A percentile compares a stretch with the other conserved stretches of the same genome.
These are phyloP conservation scores for Sabatieria punctata DNA, from an alignment of 2,888 invertebrate species.

Conservation along the genomic window DNA sequence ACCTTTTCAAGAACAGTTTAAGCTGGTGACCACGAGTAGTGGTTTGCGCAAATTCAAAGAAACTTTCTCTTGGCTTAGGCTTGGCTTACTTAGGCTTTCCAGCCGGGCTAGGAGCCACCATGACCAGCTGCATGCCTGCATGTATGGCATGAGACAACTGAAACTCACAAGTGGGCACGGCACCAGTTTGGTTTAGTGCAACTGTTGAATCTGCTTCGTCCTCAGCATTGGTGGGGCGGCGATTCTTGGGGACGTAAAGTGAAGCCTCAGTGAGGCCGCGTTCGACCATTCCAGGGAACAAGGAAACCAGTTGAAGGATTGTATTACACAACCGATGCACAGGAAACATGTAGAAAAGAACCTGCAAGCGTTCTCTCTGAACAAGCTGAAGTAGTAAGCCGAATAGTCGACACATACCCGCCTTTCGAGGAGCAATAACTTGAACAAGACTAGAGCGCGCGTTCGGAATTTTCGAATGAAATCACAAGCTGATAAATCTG, in stretches of 20 bases:
- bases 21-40: too few species aligned
- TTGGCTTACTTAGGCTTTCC: too few species aligned
- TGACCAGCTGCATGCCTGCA: too few species aligned
- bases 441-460: slow-evolving; percentile 75
- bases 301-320: slow-evolving; percentile 66
- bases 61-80: too few species aligned
- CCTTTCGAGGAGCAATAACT: slow-evolving; percentile 69
- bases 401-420: slow-evolving; percentile 28
- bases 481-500: slow-evolving; percentile 63
- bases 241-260: neutral
- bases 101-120: too few species aligned
- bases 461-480: slow-evolving; percentile 70
- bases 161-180: too few species aligned
- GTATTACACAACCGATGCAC: slow-evolving; percentile 71
- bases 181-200: too few species aligned
- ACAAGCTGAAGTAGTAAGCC: neutral
- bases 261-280: slow-evolving; percentile 19
- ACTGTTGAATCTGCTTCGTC: too few species aligned
- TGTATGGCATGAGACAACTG: too few species aligned
- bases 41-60: too few species aligned
- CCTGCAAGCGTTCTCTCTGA: slow-evolving; percentile 37
- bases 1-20: too few species aligned
- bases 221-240: too few species aligned
- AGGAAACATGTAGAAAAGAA: slow-evolving; percentile 79
- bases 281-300: slow-evolving; percentile 49